Evolutionary conservation across 2,888 invertebrate species (phyloP).

Genomic region (Microctonus brassicae): DNA sequence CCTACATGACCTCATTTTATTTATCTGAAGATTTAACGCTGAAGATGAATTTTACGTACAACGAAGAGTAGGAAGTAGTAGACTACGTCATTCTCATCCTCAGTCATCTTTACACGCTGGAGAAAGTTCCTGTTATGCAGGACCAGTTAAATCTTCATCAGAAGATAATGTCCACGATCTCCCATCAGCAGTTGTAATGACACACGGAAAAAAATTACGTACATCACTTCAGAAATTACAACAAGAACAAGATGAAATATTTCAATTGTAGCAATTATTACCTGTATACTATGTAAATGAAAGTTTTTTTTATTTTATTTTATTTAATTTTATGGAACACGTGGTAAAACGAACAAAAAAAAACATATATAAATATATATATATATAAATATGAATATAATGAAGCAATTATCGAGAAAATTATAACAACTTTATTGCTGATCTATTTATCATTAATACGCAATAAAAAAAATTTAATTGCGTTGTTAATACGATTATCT

Average conservation of each 20-base stretch:
- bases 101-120: slow-evolving; percentile 54
- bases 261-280: slow-evolving; percentile 83
- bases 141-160: slow-evolving; percentile 70
- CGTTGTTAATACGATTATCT: background rate
- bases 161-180: slow-evolving; percentile 71
- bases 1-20: no score
- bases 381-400: no score
- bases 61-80: slow-evolving; percentile 72
- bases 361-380: no score
- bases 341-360: background rate
- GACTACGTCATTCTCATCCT: slow-evolving; percentile 74
- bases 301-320: slow-evolving; percentile 8
- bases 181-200: slow-evolving; percentile 77
- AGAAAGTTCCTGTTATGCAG: slow-evolving; percentile 47
- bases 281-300: slow-evolving; percentile 22
- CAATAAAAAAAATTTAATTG: slow-evolving; percentile 2
- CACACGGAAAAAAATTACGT: slow-evolving; percentile 84
- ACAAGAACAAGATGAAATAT: slow-evolving; percentile 89
- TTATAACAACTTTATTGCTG: slow-evolving; percentile 17
- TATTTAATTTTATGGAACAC: background rate
- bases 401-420: slow-evolving; percentile 2
- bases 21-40: slow-evolving; percentile 71
- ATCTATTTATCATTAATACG: slow-evolving; percentile 14
- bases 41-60: slow-evolving; percentile 73
- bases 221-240: slow-evolving; percentile 86